These are phyloP conservation scores for Drosophila nikananu DNA, from an alignment of 1,140 invertebrate genomes.

Conservation along the genomic window DNA sequence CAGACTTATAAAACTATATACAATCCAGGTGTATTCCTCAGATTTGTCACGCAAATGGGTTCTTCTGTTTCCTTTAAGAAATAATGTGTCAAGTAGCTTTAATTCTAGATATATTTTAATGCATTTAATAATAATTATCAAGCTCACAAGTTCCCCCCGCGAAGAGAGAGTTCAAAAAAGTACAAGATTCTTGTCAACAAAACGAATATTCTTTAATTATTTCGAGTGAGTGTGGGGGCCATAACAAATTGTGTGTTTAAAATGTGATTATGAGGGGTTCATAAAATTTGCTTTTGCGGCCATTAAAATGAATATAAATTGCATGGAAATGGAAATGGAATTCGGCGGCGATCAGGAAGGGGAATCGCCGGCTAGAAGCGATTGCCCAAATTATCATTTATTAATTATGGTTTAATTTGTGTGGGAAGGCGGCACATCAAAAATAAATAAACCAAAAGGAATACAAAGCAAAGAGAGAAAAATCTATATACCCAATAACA, in stretches of 20 bases:
- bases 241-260: slow-evolving; percentile 75
- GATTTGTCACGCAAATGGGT: slow-evolving; percentile 39
- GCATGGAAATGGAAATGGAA: slow-evolving; percentile 49
- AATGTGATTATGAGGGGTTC: slow-evolving; percentile 71
- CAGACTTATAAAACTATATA: neutral
- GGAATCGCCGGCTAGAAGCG: neutral
- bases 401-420: slow-evolving; percentile 83
- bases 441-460: slow-evolving; percentile 13
- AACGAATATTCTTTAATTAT: slow-evolving; percentile 15
- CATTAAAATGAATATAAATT: slow-evolving; percentile 74
- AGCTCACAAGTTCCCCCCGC: neutral
- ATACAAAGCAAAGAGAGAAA: neutral
- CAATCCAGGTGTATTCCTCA: neutral
- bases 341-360: slow-evolving; percentile 4
- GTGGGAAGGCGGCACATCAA: slow-evolving; percentile 74
- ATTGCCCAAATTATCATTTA: slow-evolving; percentile 70
- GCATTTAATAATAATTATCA: neutral
- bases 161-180: neutral
- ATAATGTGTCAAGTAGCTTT: neutral
- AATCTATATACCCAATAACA: neutral
- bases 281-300: slow-evolving; percentile 74
- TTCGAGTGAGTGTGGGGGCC: neutral
- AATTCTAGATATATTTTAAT: too few species aligned
- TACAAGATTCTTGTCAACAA: neutral
- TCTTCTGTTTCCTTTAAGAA: neutral